Percentiles rank a stretch among this genome's conserved stretches.
These are phyloP conservation scores for Rhegmatorhina hoffmannsi DNA, from an alignment of 2,113 vertebrate genomes.

Conservation along the genomic window DNA sequence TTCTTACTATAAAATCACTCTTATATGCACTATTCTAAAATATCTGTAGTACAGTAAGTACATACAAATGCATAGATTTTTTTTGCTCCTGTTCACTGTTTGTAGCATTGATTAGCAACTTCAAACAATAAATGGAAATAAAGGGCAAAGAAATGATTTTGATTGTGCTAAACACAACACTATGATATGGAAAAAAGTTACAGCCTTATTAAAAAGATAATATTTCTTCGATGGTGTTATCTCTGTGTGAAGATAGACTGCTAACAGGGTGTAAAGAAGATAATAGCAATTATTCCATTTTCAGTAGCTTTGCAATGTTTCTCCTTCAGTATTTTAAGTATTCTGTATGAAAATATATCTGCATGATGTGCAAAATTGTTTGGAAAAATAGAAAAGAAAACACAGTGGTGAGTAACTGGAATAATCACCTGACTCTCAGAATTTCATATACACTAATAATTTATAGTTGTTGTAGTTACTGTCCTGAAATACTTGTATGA, in stretches of 20 bases:
- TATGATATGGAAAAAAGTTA: background rate
- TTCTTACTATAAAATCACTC: background rate
- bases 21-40: background rate
- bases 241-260: background rate
- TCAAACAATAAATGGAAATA: background rate
- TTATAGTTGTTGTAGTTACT: background rate
- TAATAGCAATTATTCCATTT: background rate
- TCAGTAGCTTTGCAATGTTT: background rate
- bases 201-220: background rate
- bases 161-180: background rate
- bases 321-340: background rate
- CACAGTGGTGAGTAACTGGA: background rate
- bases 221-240: background rate
- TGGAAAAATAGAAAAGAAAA: background rate
- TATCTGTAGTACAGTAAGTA: background rate
- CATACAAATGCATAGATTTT: background rate
- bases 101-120: background rate
- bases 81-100: background rate
- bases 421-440: background rate
- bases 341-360: background rate
- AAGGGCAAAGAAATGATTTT: background rate
- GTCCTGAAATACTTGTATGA: background rate
- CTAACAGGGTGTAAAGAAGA: background rate
- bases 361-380: background rate
- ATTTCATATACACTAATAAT: background rate